phyloP scores from a whole-genome alignment of 2,888 invertebrate genomes.

The Amphiduros pacificus region DNA sequence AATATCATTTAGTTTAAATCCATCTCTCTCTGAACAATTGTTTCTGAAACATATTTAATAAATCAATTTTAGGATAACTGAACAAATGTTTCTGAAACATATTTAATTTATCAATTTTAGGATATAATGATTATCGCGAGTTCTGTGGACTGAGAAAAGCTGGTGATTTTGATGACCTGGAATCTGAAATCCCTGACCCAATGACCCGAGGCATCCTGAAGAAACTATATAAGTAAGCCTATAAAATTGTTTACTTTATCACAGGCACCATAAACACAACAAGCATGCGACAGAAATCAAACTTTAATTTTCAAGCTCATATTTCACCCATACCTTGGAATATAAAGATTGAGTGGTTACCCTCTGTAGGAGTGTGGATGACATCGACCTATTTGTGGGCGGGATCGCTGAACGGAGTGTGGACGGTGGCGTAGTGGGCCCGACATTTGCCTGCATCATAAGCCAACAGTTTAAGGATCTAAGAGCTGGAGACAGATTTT shows the following conservation, averaged over 20 bases:
- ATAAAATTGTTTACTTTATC: too few species aligned
- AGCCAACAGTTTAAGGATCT: conserved; percentile 81
- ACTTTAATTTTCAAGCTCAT: too few species aligned
- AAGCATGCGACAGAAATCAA: too few species aligned
- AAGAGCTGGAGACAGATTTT: conserved; percentile 82
- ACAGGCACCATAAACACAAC: too few species aligned
- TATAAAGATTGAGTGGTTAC: neutral
- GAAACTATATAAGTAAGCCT: conserved; percentile 22
- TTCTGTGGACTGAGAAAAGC: conserved; percentile 48
- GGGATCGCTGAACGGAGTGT: conserved; percentile 80
- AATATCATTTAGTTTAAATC: too few species aligned
- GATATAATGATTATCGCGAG: conserved; percentile 71
- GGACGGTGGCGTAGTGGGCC: conserved; percentile 77
- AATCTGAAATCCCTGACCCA: conserved; percentile 10
- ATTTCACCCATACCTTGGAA: too few species aligned
- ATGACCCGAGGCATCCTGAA: conserved; percentile 5
- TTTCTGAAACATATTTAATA: neutral
- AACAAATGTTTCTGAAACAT: too few species aligned
- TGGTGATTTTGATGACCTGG: conserved; percentile 17
- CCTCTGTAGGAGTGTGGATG: conserved; percentile 69
- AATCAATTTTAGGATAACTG: too few species aligned
- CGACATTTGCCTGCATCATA: conserved; percentile 81
- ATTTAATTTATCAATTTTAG: conserved; percentile 10
- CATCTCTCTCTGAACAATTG: too few species aligned
- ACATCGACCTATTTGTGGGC: conserved; percentile 87